Evolutionary conservation across 2,888 invertebrate genomes (phyloP), one percentile per base, ranked within the genome.

Genomic region (Osmoderma eremita): DNA sequence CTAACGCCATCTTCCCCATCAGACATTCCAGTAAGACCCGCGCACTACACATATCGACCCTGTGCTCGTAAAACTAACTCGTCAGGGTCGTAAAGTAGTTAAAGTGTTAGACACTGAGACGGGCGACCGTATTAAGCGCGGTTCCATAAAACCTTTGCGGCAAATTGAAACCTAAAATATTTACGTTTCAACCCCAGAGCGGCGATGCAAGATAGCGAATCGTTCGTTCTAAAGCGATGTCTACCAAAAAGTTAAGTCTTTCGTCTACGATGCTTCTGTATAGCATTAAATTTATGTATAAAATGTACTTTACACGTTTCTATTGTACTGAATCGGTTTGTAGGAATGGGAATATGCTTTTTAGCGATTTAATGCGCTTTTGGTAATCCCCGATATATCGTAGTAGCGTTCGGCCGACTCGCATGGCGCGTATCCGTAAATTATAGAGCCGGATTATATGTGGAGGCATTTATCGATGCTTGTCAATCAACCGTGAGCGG

Each of bases 151-250:
- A 56, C 41, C 42, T 24, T 41, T 41, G 56, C 41, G 56, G 56
- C 56, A 56, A 56, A 56, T 56, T 56, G 56, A 56, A 56, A 56
- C 56, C 41, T 56, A 56, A 56, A 56, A 56, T 56, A 56, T 56
- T 56, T 56, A 56, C 56, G 24, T 41, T n/a, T 17, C 18, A 22
- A 22, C 24, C 30, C 50, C 24, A 51, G 12, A 15, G 24, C 30
- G 5, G 24, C 24, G 1, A 13, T 12, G 30, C 30, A 30, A 30
- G 30, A 30, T 10, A 10, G 30, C 8, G 30, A 2, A 30, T 30
- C 30, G 30, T 30, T 30, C 30, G 30, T 30, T 30, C 6, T 30
- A 30, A 30, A 30, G 30, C 10, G 10, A 30, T 10, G 30, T 30
- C 30, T 30, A 30, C 6, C n/a, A n/a, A n/a, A 30, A 10, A 6